Evolutionary conservation across 2,888 invertebrate genomes (phyloP), one percentile per base, ranked within the genome.

Genomic region (Agonopterix subpropinquella): DNA sequence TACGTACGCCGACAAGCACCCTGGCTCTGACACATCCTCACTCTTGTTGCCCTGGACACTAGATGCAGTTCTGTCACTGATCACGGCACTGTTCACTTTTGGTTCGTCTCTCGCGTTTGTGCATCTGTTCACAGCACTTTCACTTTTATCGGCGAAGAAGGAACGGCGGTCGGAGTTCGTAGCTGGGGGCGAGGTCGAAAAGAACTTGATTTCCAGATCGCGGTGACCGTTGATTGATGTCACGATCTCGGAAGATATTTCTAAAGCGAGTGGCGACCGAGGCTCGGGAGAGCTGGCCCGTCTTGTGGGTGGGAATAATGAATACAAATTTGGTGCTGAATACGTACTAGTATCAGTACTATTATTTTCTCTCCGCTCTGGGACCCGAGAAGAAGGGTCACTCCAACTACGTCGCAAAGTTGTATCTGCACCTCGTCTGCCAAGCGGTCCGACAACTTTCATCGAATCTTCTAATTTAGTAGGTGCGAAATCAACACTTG

Each of bases 121-220:
- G 78, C 80, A 79, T 80, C 73, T 78, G 77, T 79, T 79, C 72
- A 77, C 77, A 65, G 67, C 85, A 88, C 87, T 87, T 83, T 84
- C 86, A 83, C 84, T 82, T 80, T 81, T 84, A 64, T 83, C 85
- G 62, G 76, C 83, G 67, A 87, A 85, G 73, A 88, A 87, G 71
- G 86, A 83, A 66, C 80, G 78, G 61, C 80, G 80, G 59, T 82
- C 82, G 67, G 77, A 70, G 73, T 76, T 80, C 59, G 80, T 73
- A 59, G 85, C 83, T 69, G 88, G 78, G 57, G 90, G 89, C 68
- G 91, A 89, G 62, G 92, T 90, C 59, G 92, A 92, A 80, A 92
- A 94, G 79, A 94, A 92, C 74, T 93, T 93, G 62, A 94, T 94
- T 82, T 94, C 94, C 71, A 94, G 82, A 78, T 94, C 94, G 53